Conservation (phyloP, 2,797 vertebrate species). For the Poeciliopsis infans region DNA sequence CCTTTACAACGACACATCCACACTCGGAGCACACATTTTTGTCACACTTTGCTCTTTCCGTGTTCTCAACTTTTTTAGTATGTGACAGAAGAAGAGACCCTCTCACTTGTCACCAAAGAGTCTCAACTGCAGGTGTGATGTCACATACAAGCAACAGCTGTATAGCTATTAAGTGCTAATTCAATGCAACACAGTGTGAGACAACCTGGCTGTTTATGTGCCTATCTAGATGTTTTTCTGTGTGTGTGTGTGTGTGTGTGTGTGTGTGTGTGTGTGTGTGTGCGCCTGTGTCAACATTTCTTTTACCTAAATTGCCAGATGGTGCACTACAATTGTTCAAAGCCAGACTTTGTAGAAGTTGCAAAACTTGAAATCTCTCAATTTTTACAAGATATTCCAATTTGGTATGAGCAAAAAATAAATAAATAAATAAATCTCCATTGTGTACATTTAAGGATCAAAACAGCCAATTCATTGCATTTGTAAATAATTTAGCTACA, state of each 20-base stretch:
- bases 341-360: slow-evolving; percentile 8
- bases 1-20: neutral
- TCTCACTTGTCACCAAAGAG: slow-evolving; percentile 45
- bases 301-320: slow-evolving; percentile 2
- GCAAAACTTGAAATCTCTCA: slow-evolving; percentile 4
- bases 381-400: neutral
- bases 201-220: slow-evolving; percentile 6
- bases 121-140: slow-evolving; percentile 66
- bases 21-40: slow-evolving; percentile 18
- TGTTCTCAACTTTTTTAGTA: slow-evolving; percentile 43
- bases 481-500: neutral
- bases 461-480: neutral
- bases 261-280: too few species aligned
- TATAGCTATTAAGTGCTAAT: slow-evolving; percentile 31
- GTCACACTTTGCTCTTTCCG: slow-evolving; percentile 47
- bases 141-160: slow-evolving; percentile 51
- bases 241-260: neutral
- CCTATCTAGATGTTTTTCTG: neutral
- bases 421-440: too few species aligned
- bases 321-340: slow-evolving; percentile 1
- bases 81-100: slow-evolving; percentile 37
- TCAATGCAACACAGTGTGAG: neutral
- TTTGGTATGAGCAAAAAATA: neutral
- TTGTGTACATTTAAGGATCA: neutral
- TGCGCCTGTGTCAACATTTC: neutral